Evolutionary conservation across 2,113 vertebrate genomes (phyloP).

Genomic region (Strigops habroptila): DNA sequence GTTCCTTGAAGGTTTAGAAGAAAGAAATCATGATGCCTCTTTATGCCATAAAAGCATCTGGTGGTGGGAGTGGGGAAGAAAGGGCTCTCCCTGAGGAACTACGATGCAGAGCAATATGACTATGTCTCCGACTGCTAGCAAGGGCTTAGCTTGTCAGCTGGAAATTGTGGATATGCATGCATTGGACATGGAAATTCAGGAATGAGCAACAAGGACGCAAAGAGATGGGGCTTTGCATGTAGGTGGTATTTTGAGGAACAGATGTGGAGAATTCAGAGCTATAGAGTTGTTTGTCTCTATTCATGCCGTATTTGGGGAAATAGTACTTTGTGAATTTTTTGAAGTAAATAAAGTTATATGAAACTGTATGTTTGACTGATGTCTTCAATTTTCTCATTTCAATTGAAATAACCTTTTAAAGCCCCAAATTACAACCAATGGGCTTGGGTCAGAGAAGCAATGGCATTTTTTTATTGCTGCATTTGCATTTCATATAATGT

Average conservation of each 20-base stretch:
- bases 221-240: background rate
- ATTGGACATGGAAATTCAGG: background rate
- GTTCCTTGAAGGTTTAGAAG: background rate
- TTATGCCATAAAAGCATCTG: background rate
- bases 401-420: background rate
- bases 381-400: background rate
- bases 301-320: background rate
- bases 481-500: conserved; percentile 1
- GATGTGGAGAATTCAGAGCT: background rate
- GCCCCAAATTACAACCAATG: background rate
- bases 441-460: background rate
- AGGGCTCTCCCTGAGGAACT: background rate
- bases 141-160: background rate
- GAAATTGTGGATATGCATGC: background rate
- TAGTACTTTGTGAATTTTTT: background rate
- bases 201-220: background rate
- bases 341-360: background rate
- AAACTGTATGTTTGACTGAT: background rate
- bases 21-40: background rate
- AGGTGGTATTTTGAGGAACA: background rate
- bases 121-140: background rate
- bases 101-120: background rate
- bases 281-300: background rate
- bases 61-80: background rate
- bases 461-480: background rate